Conservation (phyloP, 2,888 invertebrate species). For the Lydus trimaculatus region DNA sequence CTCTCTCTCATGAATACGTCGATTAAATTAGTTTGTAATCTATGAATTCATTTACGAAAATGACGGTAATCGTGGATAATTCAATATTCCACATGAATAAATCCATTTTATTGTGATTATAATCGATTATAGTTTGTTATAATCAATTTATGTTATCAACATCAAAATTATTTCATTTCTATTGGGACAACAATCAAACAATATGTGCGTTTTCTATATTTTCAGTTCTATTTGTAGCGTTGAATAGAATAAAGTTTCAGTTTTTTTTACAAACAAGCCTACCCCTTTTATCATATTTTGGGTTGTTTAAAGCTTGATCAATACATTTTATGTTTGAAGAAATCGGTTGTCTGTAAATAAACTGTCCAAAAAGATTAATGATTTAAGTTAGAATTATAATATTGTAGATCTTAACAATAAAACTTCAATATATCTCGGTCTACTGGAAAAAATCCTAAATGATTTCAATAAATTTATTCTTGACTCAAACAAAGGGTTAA, state of each 20-base stretch:
- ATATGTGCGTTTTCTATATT: neutral
- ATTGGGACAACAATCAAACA: neutral
- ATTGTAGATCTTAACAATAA: neutral
- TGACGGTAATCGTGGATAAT: slow-evolving; percentile 4
- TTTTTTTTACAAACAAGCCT: too few relatives aligned
- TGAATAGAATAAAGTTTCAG: too few relatives aligned
- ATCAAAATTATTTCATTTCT: neutral
- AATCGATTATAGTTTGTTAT: neutral
- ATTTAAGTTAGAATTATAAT: neutral
- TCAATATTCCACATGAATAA: neutral
- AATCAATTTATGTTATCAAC: neutral
- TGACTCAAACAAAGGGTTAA: neutral
- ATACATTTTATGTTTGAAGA: too few relatives aligned
- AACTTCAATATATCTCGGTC: neutral
- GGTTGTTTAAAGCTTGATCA: neutral
- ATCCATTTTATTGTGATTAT: neutral
- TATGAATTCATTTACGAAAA: slow-evolving; percentile 17
- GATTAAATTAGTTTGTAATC: slow-evolving; percentile 12
- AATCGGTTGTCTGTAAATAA: neutral
- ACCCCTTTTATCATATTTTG: too few relatives aligned
- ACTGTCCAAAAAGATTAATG: neutral
- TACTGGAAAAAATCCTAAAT: neutral
- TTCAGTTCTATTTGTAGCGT: too few relatives aligned
- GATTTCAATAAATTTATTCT: neutral
- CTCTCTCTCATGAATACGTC: neutral